phyloP scores from a whole-genome alignment of 2,888 invertebrate genomes.

The Conistra vaccinii region DNA sequence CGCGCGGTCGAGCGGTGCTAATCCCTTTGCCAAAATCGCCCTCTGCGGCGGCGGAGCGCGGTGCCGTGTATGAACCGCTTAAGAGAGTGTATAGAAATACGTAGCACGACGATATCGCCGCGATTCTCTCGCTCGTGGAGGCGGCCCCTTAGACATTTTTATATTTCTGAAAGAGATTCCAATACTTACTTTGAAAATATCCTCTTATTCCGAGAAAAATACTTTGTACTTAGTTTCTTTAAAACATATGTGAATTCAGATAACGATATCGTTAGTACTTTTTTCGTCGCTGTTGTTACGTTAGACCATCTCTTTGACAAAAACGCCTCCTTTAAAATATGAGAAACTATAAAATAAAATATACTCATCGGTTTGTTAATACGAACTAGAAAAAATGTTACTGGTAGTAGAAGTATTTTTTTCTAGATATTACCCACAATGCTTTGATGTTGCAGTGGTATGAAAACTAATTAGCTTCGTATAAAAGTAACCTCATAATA shows the following conservation, averaged over 20 bases:
- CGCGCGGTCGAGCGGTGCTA: too few relatives aligned
- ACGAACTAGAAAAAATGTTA: neutral
- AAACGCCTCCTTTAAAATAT: neutral
- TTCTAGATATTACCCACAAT: neutral
- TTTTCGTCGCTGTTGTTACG: too few relatives aligned
- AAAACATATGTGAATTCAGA: neutral
- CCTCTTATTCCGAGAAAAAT: neutral
- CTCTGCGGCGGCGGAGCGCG: too few relatives aligned
- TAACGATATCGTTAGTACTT: constrained; percentile 1
- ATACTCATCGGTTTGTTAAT: neutral
- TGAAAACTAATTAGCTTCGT: neutral
- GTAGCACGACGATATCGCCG: too few relatives aligned
- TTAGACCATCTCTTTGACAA: neutral
- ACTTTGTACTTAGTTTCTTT: neutral
- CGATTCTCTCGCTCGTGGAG: too few relatives aligned
- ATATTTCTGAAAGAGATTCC: neutral
- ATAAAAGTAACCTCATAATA: neutral
- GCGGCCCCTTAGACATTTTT: too few relatives aligned
- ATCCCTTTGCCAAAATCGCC: too few relatives aligned
- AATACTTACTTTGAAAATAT: neutral
- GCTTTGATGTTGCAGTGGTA: neutral
- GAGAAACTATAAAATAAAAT: neutral
- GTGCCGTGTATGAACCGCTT: too few relatives aligned
- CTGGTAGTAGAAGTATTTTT: neutral
- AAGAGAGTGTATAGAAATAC: too few relatives aligned